Evolutionary conservation across 1,140 invertebrate genomes (phyloP).

Genomic region (Parasteatoda tepidariorum): DNA sequence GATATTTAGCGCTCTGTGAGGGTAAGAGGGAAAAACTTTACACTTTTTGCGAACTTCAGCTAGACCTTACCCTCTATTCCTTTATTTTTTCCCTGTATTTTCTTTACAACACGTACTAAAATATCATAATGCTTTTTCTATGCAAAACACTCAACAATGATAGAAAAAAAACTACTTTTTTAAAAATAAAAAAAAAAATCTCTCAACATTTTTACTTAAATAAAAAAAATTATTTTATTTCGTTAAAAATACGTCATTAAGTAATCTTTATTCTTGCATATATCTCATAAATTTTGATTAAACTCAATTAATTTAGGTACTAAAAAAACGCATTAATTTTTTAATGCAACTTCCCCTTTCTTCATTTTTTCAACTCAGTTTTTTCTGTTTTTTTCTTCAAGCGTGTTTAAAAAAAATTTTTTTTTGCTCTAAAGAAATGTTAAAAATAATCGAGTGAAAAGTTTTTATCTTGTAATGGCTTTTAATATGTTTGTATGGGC

Average conservation of each 20-base stretch:
- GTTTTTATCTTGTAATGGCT: conserved; percentile 21
- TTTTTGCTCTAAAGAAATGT: conserved; percentile 1
- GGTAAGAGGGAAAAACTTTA: conserved; percentile 6
- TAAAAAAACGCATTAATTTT: conserved; percentile 53
- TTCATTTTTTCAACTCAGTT: neutral
- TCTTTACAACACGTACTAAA: conserved; percentile 24
- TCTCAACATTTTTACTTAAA: neutral
- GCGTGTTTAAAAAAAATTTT: neutral
- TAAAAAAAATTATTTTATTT: neutral
- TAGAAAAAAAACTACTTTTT: neutral
- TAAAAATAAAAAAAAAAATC: neutral
- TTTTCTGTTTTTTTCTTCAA: neutral
- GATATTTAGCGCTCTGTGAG: conserved; percentile 15
- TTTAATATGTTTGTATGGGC: neutral
- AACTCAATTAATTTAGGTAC: conserved; percentile 54
- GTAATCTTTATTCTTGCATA: conserved; percentile 58
- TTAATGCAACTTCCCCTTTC: neutral
- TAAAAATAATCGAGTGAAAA: conserved; percentile 18
- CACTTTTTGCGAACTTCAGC: neutral
- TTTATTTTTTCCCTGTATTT: conserved; percentile 24
- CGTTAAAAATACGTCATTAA: conserved; percentile 51
- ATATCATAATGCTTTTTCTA: conserved; percentile 54
- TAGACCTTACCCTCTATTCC: neutral
- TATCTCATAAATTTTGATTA: conserved; percentile 61
- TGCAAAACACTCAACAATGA: conserved; percentile 22